Base-by-base conservation (phyloP, 2,888 invertebrate genomes). In the Philonicus albiceps region DNA sequence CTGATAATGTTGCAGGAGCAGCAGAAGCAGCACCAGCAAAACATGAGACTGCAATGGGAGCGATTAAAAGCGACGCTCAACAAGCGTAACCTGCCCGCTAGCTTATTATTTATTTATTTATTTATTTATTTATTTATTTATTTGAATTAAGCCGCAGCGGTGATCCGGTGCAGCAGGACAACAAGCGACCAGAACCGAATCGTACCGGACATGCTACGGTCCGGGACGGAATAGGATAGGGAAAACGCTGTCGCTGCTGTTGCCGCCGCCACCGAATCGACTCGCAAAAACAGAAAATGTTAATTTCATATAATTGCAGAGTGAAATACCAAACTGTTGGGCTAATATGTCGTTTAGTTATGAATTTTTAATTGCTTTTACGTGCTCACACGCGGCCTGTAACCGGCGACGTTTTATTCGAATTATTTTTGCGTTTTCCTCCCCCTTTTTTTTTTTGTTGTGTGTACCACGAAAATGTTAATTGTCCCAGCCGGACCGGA, bases 281-380 rank as follows among this genome's bases (percentile, higher is more conserved):
- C 22, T 22, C 37, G 49, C 30, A 83, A 80, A 53, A 80, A 31
- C 11, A n/a, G 49, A 85, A 84, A 85, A 74, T 74, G 73, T 73
- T 85, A 74, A 85, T 85, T 75, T 74, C 31, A 22, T 31, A 74
- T 75, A 43, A 85, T 85, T 85, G 74, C 74, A 74, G 75, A 85
- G 49, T 75, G 74, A 85, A 84, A 85, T 75, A 85, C 74, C 85
- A 85, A 85, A 85, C 85, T 85, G 74, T 85, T 75, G 73, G 85
- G 85, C 85, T 85, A 85, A 85, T 74, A 74, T 74, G 85, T 85
- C 85, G 74, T 85, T 85, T 85, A 85, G 85, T 85, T 85, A 85
- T 74, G 85, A 85, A 85, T 85, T 85, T 85, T 85, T 85, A 85
- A 85, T 85, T 85, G 85, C 74, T 74, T 74, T 85, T 85, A 74